Base-by-base conservation (phyloP, 2,888 invertebrate genomes). In the Acanthococcus lagerstroemiae region DNA sequence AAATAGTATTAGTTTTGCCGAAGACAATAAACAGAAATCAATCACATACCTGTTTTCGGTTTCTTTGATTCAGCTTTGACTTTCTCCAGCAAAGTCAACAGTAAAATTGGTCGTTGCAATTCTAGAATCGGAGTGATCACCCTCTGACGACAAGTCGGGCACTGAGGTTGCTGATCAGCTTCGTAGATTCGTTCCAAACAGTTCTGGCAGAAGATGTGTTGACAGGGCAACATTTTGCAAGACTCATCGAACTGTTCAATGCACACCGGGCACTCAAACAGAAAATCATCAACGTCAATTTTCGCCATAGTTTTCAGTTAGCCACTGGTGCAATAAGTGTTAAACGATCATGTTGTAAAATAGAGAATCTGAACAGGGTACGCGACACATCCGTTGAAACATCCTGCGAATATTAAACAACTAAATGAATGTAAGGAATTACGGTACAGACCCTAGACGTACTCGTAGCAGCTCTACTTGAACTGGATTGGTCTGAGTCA, bases 211-310 rank as follows among this genome's bases (percentile, higher is more conserved):
- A 52, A 63, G 4, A 54, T 52, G 24, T 63, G 63, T 19, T 63
- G 63, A 19, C 63, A 63, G 7, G 63, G 63, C 4, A 63, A 52
- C 63, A 63, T 63, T 44, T 54, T 63, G 17, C 63, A 63, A 3
- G 52, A 54, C 21, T 63, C 63, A 17, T 63, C 25, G 30, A 63
- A 25, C 4, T 6, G 22, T 44, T 63, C 63, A 1, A 63, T 12
- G n/a, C 63, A 63, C 22, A 63, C 52, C 15, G 44, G 30, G 21
- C 63, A 63, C 24, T 63, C 63, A 17, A 63, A 63, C 24, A 54
- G n/a, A 22, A 54, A 24, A 2, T 63, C 37, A 27, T 63, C 52
- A 2, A 63, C 15, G 6, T 48, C n/a, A 24, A 63, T 27, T 52
- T 63, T 3, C 12, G 1, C 37, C 37, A 37, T 37, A 1, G 37